Evolutionary conservation across 2,888 invertebrate species (phyloP), one percentile per base, ranked within the genome.

Genomic region (Ormyrus thymus): DNA sequence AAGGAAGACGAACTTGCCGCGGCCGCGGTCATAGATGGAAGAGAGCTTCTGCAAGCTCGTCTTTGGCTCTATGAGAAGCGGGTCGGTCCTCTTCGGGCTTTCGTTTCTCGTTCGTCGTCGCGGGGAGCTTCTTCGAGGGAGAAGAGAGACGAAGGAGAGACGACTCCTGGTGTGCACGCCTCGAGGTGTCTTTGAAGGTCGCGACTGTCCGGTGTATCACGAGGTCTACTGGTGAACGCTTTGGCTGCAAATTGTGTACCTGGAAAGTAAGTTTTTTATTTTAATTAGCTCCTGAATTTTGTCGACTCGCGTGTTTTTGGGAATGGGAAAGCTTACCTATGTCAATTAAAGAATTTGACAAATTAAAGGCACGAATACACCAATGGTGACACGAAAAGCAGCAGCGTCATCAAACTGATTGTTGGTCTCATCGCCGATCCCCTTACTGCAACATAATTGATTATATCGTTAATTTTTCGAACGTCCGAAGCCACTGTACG

Each of bases 241-340:
- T 81, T 81, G 81, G 81, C 79, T 79, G 79, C 61, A 81, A 79
- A 74, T 79, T 79, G 15, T 81, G 76, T 81, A 79, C 79, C 81
- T 81, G 77, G 1, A 77, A 66, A 10, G 29, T 29, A 29, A 0
- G 29, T 62, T 46, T 10, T 6, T 10, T 56, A 10, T 13, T 5
- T 11, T 7, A 0, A 46, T 59, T 70, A 43, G 51, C 10, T 13
- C 50, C 15, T 73, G 1, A 0, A 45, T 73, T 29, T 29, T 29
- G 29, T 29, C 0, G 0, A 29, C 29, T 29, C 29, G 29, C 29
- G 29, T 4, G 3, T 55, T 15, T 15, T 61, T 7, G 9, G 5
- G 43, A 58, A 58, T 15, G 6, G 15, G 43, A 43, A 3, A 29
- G 46, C 0, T 62, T 64, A 80, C 80, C 80, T 80, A 80, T 80